Evolutionary conservation across 2,113 vertebrate species (phyloP).

Genomic region (Girardinichthys multiradiatus): DNA sequence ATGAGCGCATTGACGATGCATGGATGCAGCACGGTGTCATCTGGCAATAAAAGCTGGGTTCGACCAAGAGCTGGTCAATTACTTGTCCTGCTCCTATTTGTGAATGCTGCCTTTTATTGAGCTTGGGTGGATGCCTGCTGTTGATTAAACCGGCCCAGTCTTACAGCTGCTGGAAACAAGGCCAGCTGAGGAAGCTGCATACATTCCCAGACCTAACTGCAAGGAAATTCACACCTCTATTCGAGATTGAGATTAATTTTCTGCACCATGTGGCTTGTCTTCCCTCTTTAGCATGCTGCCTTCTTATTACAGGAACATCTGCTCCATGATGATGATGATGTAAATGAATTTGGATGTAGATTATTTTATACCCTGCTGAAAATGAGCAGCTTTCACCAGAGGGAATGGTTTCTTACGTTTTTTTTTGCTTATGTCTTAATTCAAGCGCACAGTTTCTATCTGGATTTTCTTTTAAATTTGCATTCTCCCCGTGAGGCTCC

Average conservation of each 20-base stretch:
- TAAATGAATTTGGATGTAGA: conserved; percentile 74
- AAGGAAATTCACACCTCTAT: conserved; percentile 73
- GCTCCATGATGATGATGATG: conserved; percentile 78
- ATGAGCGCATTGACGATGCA: conserved; percentile 40
- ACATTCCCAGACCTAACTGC: conserved; percentile 57
- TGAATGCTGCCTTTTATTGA: conserved; percentile 79
- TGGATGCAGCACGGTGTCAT: conserved; percentile 60
- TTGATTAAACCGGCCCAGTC: conserved; percentile 77
- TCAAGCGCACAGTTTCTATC: conserved; percentile 52
- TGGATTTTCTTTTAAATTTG: conserved; percentile 58
- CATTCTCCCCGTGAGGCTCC: conserved; percentile 52
- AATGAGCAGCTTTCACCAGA: conserved; percentile 60
- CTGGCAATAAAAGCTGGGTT: conserved; percentile 73
- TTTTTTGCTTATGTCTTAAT: conserved; percentile 67
- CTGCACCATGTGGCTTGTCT: conserved; percentile 77
- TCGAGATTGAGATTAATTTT: conserved; percentile 79
- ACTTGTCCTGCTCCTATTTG: conserved; percentile 72
- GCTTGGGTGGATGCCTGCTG: conserved; percentile 72
- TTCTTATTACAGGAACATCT: conserved; percentile 73
- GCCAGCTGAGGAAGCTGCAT: conserved; percentile 66
- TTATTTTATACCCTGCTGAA: conserved; percentile 69
- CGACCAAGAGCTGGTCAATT: conserved; percentile 71
- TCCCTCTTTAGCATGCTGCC: conserved; percentile 71
- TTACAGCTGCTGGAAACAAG: conserved; percentile 70
- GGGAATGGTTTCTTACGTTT: conserved; percentile 50